Evolutionary conservation across 2,888 invertebrate genomes (phyloP), one percentile per base, ranked within the genome.

Genomic region (Papilio gigon): DNA sequence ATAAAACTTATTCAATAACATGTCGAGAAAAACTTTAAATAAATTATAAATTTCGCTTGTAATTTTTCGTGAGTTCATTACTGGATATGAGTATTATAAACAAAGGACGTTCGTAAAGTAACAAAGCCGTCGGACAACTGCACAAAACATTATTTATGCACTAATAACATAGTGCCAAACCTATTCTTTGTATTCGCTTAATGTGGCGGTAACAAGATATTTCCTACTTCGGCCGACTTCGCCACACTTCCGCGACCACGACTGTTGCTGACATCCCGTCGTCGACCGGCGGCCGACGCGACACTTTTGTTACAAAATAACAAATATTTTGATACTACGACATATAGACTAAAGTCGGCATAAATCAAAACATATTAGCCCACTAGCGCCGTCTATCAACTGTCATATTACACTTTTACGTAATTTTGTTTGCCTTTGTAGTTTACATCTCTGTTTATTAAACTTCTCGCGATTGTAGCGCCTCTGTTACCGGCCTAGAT

Each of bases 171-270:
- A 33, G 33, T 44, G 44, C n/a, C 33, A 42, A 70, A 68, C 70
- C 70, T 67, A 69, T 50, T 63, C 65, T 61, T 68, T 70, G 67
- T 59, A 61, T 65, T 53, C 61, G 72, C 70, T 72, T 70, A 72
- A 70, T 70, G 67, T 61, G 69, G 64, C 73, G 68, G 64, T 74
- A 76, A 87, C 81, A 76, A 82, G 78, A 64, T 27, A 78, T 80
- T 86, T 87, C 87, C 87, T 87, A 83, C 83, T 85, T 86, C 80
- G 80, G 75, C 72, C 74, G 65, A 70, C 63, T 73, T 73, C 74
- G 47, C n/a, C 20, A 67, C 70, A 73, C 71, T 69, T 73, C 70
- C 65, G 59, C 27, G 25, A 65, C 20, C 47, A 66, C 30, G 22
- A 33, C 33, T 30, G 59, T 65, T 67, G 68, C 56, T 65, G 70